Evolutionary conservation across 92 coral and sea anemone genomes (phyloP), one percentile per base, ranked within the genome.

Genomic region (Paramuricea clavata): DNA sequence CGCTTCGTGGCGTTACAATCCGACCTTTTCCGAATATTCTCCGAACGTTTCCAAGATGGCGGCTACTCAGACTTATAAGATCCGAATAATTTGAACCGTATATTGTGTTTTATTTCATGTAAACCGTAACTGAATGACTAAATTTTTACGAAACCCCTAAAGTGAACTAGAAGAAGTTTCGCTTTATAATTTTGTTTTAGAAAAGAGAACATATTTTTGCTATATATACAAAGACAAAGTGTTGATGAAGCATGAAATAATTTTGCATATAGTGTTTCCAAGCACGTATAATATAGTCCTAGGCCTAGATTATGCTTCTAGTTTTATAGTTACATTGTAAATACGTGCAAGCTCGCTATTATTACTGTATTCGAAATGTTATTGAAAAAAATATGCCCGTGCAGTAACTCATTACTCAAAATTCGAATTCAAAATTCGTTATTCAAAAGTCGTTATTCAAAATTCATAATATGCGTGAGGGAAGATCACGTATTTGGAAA

Each of bases 21-120:
- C 68, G 68, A 21, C 31, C 21, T 10, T 60, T 60, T 65, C 72
- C 72, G 72, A 65, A 13, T 31, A 12, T 65, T 28, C 41, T 65
- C 72, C 72, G 39, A 31, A 31, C 41, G 4, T 65, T 12, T 31
- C 21, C n/a, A n/a, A 60, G 32, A 60, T 60, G 68, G 31, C 68
- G 68, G 15, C 68, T 56, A 17, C 6, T n/a, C n/a, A n/a, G n/a
- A n/a, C n/a, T n/a, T n/a, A n/a, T n/a, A n/a, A n/a, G n/a, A n/a
- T n/a, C n/a, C 22, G 21, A 52, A 52, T 16, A 6, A 16, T 52
- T n/a, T n/a, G n/a, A n/a, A n/a, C 61, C 61, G 42, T 36, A 36
- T 3, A 36, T 36, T 36, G 3, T 36, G 42, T 36, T 10, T 15
- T 47, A 47, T 47, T 47, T 47, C 16, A 8, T 15, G 10, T 47